A percentile compares a stretch with the other conserved stretches of the same genome.
These are phyloP conservation scores for Heliothis peltigera DNA, from an alignment of 2,888 invertebrate species.

Conservation along the genomic window DNA sequence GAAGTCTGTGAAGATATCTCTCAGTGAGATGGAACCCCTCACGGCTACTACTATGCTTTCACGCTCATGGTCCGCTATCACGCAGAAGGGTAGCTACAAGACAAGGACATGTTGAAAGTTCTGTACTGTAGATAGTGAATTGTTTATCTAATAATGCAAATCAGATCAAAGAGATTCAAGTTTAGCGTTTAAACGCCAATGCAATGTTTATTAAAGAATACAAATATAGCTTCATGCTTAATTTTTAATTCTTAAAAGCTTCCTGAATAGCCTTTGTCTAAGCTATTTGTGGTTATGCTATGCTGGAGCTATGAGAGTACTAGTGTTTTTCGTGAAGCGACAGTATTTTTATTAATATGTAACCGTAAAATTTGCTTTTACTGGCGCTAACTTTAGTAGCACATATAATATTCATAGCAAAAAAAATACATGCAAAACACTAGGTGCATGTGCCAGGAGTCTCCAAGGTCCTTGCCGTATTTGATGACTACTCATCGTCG, in stretches of 20 bases:
- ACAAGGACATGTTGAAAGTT: neutral
- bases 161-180: neutral
- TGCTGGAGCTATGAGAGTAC: too few relatives aligned
- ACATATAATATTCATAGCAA: neutral
- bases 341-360: too few relatives aligned
- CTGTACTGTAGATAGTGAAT: too few relatives aligned
- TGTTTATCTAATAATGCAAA: neutral
- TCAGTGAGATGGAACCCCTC: conserved; percentile 95
- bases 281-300: too few relatives aligned
- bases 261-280: too few relatives aligned
- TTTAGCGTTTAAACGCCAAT: too few relatives aligned
- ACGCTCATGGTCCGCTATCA: conserved; percentile 95
- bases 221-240: too few relatives aligned
- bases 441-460: conserved; percentile 20
- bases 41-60: conserved; percentile 95
- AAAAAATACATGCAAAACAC: neutral
- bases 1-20: conserved; percentile 96
- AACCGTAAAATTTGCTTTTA: too few relatives aligned
- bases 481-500: conserved; percentile 29
- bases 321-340: too few relatives aligned
- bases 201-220: too few relatives aligned
- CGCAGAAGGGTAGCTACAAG: conserved; percentile 95
- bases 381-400: too few relatives aligned
- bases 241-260: too few relatives aligned
- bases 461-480: conserved; percentile 32